Evolutionary conservation across 2,113 vertebrate species (phyloP).

Genomic region (Crotalus tigris): DNA sequence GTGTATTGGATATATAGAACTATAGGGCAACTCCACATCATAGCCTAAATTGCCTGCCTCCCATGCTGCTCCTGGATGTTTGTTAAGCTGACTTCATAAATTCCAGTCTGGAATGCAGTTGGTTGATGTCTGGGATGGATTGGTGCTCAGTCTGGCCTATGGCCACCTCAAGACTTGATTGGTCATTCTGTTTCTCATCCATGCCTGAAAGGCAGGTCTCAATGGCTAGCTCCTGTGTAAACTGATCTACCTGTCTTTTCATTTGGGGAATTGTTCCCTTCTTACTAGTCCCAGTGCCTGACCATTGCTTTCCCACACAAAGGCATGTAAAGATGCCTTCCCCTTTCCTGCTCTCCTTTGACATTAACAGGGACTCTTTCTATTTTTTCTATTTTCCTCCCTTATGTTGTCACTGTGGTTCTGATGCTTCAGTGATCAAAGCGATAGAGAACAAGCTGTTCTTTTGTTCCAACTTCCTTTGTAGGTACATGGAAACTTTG

Average conservation of each 20-base stretch:
- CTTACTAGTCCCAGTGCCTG: neutral
- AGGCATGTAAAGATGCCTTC: neutral
- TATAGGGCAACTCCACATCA: neutral
- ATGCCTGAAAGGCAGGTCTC: neutral
- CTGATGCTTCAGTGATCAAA: neutral
- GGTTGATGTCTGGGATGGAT: neutral
- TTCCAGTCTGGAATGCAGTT: neutral
- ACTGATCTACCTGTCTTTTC: neutral
- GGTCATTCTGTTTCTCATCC: neutral
- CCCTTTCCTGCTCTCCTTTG: neutral
- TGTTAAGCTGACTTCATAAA: neutral
- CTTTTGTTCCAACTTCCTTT: neutral
- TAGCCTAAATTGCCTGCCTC: neutral
- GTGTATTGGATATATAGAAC: neutral
- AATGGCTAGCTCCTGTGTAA: neutral
- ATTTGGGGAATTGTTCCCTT: neutral
- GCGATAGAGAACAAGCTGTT: neutral
- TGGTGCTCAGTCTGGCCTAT: neutral
- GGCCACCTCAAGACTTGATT: neutral
- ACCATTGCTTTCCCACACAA: neutral
- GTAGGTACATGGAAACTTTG: neutral
- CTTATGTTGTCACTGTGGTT: neutral
- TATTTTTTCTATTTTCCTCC: neutral
- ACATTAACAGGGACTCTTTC: neutral
- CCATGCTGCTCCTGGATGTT: neutral